phyloP scores from a whole-genome alignment of 1,140 invertebrate species.

The Dendroctonus valens region DNA sequence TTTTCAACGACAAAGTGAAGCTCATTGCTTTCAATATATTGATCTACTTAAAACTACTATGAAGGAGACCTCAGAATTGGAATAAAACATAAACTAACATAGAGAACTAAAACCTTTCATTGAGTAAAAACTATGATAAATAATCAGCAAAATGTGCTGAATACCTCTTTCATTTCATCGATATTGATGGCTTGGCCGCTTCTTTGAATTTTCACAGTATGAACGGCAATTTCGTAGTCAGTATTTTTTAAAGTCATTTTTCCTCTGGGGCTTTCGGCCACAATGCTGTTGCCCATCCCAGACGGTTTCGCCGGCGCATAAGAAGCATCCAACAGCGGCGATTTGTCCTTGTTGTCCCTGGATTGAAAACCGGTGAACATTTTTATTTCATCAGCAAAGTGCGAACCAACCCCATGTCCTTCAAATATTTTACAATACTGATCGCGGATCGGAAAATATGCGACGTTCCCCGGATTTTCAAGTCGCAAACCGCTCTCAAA shows the following conservation, averaged over 20 bases:
- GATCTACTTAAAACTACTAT: too few relatives aligned
- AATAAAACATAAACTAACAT: too few relatives aligned
- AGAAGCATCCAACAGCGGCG: background rate
- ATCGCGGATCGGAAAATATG: slow-evolving; percentile 46
- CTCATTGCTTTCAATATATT: too few relatives aligned
- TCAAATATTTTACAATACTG: slow-evolving; percentile 36
- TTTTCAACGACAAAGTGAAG: too few relatives aligned
- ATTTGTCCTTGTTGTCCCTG: background rate
- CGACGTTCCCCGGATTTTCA: slow-evolving; percentile 51
- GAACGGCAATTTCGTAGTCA: slow-evolving; percentile 40
- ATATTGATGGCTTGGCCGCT: slow-evolving; percentile 41
- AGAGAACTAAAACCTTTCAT: too few relatives aligned
- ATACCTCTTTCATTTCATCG: slow-evolving; percentile 37
- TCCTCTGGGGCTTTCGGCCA: slow-evolving; percentile 23
- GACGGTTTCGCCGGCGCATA: background rate
- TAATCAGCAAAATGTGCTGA: background rate
- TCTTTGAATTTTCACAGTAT: slow-evolving; percentile 40
- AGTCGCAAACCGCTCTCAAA: slow-evolving; percentile 49
- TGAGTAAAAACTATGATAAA: too few relatives aligned
- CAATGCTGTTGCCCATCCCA: background rate
- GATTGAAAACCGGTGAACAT: too few relatives aligned
- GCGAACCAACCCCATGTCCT: slow-evolving; percentile 31
- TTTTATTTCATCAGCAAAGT: too few relatives aligned
- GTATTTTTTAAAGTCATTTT: slow-evolving; percentile 25
- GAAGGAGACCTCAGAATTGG: too few relatives aligned